phyloP scores from a whole-genome alignment of 2,113 vertebrate species.

The Aptenodytes forsteri region DNA sequence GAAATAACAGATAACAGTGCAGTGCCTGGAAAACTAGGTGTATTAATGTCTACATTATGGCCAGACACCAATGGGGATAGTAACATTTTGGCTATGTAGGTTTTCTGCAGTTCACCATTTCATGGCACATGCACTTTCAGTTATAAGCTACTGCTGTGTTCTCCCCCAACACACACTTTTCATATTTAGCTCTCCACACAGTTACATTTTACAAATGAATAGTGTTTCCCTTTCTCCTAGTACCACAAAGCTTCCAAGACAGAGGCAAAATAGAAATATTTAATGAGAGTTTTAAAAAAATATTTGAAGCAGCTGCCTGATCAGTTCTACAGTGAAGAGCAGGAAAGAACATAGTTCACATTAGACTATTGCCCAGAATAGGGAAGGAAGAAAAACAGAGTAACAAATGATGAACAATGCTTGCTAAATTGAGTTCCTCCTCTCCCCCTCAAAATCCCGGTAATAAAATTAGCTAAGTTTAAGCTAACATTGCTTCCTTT shows the following conservation, averaged over 20 bases:
- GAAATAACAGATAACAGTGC: not conserved
- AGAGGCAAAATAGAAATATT: not conserved
- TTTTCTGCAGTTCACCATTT: not conserved
- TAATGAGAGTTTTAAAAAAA: not conserved
- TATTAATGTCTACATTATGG: not conserved
- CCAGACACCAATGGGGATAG: not conserved
- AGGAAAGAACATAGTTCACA: not conserved
- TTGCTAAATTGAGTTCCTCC: not conserved
- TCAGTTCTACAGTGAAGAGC: not conserved
- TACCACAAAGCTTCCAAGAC: not conserved
- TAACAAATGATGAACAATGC: not conserved
- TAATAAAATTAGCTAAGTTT: not conserved
- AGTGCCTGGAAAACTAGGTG: not conserved
- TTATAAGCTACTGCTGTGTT: not conserved
- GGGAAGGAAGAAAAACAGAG: not conserved
- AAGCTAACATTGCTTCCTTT: not conserved
- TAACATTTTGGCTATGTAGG: rapidly evolving
- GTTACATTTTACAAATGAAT: not conserved
- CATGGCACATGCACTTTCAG: not conserved
- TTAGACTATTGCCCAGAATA: not conserved
- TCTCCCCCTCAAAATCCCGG: not conserved
- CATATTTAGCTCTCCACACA: not conserved
- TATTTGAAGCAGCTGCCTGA: not conserved
- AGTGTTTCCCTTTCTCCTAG: not conserved
- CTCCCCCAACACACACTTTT: not conserved